Evolutionary conservation across 2,797 vertebrate species (phyloP).

Genomic region (Anguilla anguilla): DNA sequence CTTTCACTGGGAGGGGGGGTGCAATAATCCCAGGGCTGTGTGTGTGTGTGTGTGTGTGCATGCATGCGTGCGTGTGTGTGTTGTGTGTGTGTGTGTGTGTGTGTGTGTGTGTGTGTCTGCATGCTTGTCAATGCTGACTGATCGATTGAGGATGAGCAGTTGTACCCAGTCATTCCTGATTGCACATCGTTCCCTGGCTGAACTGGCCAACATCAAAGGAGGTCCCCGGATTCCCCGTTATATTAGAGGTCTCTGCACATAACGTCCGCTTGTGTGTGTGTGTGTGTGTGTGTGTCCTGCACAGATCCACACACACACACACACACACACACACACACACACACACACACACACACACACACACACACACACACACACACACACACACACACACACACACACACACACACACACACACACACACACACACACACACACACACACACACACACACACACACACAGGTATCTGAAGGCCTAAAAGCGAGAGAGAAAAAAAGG

Average conservation of each 20-base stretch:
- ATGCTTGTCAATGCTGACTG: slow-evolving; percentile 71
- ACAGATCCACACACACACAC: too few species aligned
- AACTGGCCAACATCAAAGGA: slow-evolving; percentile 50
- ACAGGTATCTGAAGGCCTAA: background rate
- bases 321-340: too few species aligned
- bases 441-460: background rate
- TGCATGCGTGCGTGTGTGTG: background rate
- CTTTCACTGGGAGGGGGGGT: slow-evolving; percentile 81
- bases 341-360: too few species aligned
- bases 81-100: background rate
- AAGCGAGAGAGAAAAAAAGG: too few species aligned
- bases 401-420: too few species aligned
- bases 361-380: too few species aligned
- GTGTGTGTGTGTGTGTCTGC: slow-evolving; percentile 27
- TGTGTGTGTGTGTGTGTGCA: background rate
- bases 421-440: background rate
- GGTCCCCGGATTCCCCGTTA: slow-evolving; percentile 52
- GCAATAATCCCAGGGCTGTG: slow-evolving; percentile 18
- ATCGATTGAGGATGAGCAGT: slow-evolving; percentile 73
- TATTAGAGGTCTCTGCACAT: too few species aligned
- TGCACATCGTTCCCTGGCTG: slow-evolving; percentile 59
- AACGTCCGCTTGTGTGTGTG: too few species aligned
- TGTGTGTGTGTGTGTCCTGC: too few species aligned
- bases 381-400: too few species aligned
- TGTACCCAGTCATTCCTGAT: slow-evolving; percentile 69